A percentile compares a stretch with the other conserved stretches of the same genome.
Conservation (phyloP, 2,888 invertebrate genomes). For the Apamea sordens region DNA sequence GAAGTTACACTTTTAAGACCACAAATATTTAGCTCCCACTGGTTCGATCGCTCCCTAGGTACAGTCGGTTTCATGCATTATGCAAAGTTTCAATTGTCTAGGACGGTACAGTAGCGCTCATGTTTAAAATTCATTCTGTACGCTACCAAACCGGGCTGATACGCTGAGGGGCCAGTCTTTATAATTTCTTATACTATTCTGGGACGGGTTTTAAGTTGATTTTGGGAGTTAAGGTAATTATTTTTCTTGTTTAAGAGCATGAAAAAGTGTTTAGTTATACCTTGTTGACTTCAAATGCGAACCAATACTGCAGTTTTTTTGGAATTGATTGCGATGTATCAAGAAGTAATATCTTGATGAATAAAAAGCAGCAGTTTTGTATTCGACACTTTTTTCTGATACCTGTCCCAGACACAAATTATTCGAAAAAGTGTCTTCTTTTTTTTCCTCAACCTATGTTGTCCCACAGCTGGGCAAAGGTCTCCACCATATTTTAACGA, state of each 20-base stretch:
- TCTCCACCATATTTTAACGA: too few relatives aligned
- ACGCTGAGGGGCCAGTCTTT: constrained; percentile 69
- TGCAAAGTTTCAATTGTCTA: constrained; percentile 85
- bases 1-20: constrained; percentile 65
- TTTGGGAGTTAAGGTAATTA: constrained; percentile 8
- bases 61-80: constrained; percentile 80
- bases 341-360: too few relatives aligned
- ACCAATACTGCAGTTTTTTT: neutral
- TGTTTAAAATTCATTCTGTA: constrained; percentile 82
- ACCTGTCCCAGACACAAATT: neutral
- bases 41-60: constrained; percentile 70
- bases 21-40: constrained; percentile 75
- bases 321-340: too few relatives aligned
- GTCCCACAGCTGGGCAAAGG: too few relatives aligned
- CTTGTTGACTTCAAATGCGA: neutral
- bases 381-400: neutral
- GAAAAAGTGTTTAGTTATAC: neutral
- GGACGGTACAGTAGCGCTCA: constrained; percentile 67
- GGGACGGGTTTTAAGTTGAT: constrained; percentile 34
- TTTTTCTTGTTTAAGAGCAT: constrained; percentile 7
- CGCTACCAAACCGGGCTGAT: constrained; percentile 65
- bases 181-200: constrained; percentile 71
- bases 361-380: neutral
- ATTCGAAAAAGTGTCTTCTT: too few relatives aligned
- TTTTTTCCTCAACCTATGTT: too few relatives aligned